phyloP scores from a whole-genome alignment of 2,888 invertebrate genomes.

The Mimachlamys varia region DNA sequence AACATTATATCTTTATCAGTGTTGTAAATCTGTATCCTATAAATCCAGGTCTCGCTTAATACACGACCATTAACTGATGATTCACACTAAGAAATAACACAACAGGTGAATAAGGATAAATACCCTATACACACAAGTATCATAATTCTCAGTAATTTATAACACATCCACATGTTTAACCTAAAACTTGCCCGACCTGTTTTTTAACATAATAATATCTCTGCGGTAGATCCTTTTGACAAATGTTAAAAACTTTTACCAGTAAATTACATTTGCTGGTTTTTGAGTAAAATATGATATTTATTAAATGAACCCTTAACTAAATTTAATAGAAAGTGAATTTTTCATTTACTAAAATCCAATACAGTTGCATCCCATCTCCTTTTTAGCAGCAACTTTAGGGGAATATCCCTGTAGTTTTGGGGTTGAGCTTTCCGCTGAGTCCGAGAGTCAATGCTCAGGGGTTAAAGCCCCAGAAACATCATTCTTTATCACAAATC shows the following conservation, averaged over 20 bases:
- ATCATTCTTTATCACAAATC: no score
- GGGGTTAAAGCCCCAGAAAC: no score
- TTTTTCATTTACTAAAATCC: no score
- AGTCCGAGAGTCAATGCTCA: no score
- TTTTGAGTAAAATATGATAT: neutral
- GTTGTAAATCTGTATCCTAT: neutral
- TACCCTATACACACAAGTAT: neutral
- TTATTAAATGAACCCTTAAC: neutral
- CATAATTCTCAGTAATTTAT: neutral
- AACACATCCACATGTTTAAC: neutral
- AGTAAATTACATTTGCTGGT: no score
- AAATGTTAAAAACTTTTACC: no score
- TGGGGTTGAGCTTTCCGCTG: no score
- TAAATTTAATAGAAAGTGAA: no score
- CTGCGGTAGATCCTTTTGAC: neutral
- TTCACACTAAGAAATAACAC: neutral
- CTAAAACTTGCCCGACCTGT: neutral
- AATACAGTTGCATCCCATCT: no score
- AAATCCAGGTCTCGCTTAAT: neutral
- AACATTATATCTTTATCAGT: neutral
- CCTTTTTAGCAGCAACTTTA: no score
- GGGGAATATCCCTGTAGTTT: no score
- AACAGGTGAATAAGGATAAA: neutral
- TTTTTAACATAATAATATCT: neutral
- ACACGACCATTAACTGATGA: neutral